phyloP scores from a whole-genome alignment of 2,888 invertebrate genomes.

The Drosophila testacea region DNA sequence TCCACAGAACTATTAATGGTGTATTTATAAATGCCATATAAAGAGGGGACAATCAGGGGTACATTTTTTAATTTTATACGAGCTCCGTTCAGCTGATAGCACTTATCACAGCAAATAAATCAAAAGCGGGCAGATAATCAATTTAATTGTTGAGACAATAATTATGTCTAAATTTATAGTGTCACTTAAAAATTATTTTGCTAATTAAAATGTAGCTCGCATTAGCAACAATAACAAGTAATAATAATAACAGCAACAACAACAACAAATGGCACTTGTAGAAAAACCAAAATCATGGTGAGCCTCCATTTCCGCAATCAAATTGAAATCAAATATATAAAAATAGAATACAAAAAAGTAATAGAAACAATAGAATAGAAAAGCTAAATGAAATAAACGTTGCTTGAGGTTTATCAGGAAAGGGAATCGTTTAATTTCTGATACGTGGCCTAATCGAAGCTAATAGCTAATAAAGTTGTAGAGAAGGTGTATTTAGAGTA shows the following conservation, averaged over 20 bases:
- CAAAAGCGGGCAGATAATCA: constrained; percentile 69
- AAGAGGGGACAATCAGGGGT: constrained; percentile 34
- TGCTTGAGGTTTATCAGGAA: constrained; percentile 31
- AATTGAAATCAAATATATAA: constrained; percentile 27
- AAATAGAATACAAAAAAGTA: constrained; percentile 15
- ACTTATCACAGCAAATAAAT: constrained; percentile 68
- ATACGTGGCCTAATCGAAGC: constrained; percentile 55
- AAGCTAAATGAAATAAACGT: background rate
- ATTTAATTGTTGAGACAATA: constrained; percentile 77
- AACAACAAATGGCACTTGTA: constrained; percentile 28
- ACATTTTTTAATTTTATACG: constrained; percentile 46
- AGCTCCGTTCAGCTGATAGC: constrained; percentile 42
- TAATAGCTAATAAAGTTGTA: constrained; percentile 56
- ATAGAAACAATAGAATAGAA: constrained; percentile 5
- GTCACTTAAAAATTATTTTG: constrained; percentile 77
- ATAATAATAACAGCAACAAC: constrained; percentile 20
- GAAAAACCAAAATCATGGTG: constrained; percentile 67
- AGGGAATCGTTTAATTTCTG: constrained; percentile 31
- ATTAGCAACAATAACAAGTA: constrained; percentile 34
- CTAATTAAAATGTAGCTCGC: constrained; percentile 72
- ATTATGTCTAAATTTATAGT: constrained; percentile 79
- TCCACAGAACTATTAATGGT: constrained; percentile 46
- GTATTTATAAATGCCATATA: constrained; percentile 52
- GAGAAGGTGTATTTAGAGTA: constrained; percentile 16
- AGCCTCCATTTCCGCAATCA: constrained; percentile 64